Evolutionary conservation across 1,140 invertebrate species (phyloP).

Genomic region (Drosophila miranda): DNA sequence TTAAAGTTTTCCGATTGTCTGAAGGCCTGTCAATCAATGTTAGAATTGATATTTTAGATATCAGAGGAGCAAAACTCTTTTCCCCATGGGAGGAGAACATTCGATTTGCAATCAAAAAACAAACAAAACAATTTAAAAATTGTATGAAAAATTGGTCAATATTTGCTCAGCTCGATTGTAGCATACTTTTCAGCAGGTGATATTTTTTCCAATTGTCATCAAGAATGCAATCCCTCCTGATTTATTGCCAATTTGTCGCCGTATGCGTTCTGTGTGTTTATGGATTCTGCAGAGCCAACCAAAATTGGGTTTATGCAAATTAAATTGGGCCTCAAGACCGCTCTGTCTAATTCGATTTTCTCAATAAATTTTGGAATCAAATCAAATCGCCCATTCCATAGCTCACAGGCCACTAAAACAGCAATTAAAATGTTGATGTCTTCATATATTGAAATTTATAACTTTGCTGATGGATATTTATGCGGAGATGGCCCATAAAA

Average conservation of each 20-base stretch:
- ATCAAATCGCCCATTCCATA: conserved; percentile 12
- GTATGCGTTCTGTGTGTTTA: conserved; percentile 11
- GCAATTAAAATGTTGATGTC: conserved; percentile 68
- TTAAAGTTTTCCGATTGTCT: neutral
- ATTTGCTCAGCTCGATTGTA: conserved; percentile 1
- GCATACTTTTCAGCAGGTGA: conserved; percentile 33
- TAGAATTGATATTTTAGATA: too few species aligned
- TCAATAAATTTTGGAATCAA: conserved; percentile 40
- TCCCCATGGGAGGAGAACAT: neutral
- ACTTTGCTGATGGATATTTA: conserved; percentile 59
- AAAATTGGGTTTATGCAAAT: conserved; percentile 42
- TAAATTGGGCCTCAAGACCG: conserved; percentile 28
- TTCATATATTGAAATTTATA: conserved; percentile 70
- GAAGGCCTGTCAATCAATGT: conserved; percentile 10
- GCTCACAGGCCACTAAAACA: conserved; percentile 13
- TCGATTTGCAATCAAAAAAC: conserved; percentile 34
- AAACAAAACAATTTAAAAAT: conserved; percentile 42
- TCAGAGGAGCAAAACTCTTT: too few species aligned
- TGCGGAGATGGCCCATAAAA: conserved; percentile 41
- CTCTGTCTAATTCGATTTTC: conserved; percentile 39
- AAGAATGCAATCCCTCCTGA: conserved; percentile 21
- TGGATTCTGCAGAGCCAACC: conserved; percentile 31
- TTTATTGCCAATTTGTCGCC: conserved; percentile 28
- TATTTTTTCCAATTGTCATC: conserved; percentile 19
- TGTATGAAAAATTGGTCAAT: conserved; percentile 32